A percentile compares a stretch with the other conserved stretches of the same genome.
Evolutionary conservation across 2,888 invertebrate species (phyloP).

Genomic region (Magallana nippona): DNA sequence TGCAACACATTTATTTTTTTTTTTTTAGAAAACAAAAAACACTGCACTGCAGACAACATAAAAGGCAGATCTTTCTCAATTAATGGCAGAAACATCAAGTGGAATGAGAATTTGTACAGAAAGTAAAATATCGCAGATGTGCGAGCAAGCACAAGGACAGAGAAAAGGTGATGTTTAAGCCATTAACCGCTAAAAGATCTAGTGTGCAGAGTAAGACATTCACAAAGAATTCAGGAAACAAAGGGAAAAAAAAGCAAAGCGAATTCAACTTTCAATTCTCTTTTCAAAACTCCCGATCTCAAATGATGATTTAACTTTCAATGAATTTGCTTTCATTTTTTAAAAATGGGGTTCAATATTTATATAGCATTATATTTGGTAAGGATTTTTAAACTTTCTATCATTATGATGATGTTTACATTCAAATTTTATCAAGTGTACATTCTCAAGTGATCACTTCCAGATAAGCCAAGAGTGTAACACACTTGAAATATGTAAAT

Average conservation of each 20-base stretch:
- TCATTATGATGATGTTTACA: not conserved
- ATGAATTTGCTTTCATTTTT: not conserved
- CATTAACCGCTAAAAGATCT: conserved; percentile 9
- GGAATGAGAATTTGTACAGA: not conserved
- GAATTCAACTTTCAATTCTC: not conserved
- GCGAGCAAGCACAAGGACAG: not conserved
- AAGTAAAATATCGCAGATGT: not conserved
- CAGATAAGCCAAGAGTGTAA: not conserved
- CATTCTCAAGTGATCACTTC: not conserved
- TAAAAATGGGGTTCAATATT: conserved; percentile 26
- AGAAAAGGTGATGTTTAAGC: not conserved
- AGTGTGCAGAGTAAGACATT: not conserved
- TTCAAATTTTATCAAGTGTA: not conserved
- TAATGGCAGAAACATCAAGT: not conserved
- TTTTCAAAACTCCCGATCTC: not conserved
- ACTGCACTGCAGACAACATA: conserved; percentile 20
- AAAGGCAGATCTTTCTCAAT: not conserved
- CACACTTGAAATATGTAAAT: not conserved
- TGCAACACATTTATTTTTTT: not conserved
- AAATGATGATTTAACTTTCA: not conserved
- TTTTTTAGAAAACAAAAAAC: not conserved
- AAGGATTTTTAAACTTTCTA: not conserved
- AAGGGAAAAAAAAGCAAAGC: not conserved
- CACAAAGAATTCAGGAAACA: not conserved
- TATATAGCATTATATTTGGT: not conserved